Base-by-base conservation (phyloP, 2,888 invertebrate species). In the Deroplatys truncata region DNA sequence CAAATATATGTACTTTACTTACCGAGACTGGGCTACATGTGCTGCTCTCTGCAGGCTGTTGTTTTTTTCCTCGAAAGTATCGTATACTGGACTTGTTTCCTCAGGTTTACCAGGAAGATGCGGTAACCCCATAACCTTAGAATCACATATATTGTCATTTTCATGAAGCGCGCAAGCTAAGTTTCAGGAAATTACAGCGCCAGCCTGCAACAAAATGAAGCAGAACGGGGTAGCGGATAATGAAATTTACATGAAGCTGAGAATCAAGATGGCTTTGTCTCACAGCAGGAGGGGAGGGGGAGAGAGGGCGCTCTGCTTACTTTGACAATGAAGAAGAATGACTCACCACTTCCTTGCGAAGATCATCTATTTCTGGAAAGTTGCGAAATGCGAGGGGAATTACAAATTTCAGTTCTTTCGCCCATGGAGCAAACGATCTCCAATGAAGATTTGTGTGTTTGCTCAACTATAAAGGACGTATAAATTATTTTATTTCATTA, bases 121-220 rank as follows among this genome's bases (percentile, higher is more conserved):
- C 29, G 87, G 87, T 82, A 35, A 28, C 56, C 28, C 84, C 84
- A 28, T 28, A 28, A 31, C 84, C 84, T 84, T 43, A 29, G 87
- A 72, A 87, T 29, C 89, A 84, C 89, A 89, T 89, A 89, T 89
- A 89, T 89, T 89, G 89, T 89, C 89, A 89, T 89, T 89, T 89
- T 87, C 89, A 89, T 89, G 89, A 89, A 89, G 86, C 89, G 86
- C 86, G 29, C 88, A 85, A 83, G 72, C 35, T 20, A 82, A 86
- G 84, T 56, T 89, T 86, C 89, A 89, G 89, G 89, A 89, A 89
- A 89, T 89, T 89, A 87, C 89, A 89, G 56, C 86, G 49, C 89
- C 56, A 28, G 82, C 82, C 82, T 25, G 56, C 20, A n/a, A 35
- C 28, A 43, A 49, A 56, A 56, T 28, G 88, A 28, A 83, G 82